Evolutionary conservation across 2,888 invertebrate species (phyloP), one percentile per base, ranked within the genome.

Genomic region (Sarcophaga carnaria): DNA sequence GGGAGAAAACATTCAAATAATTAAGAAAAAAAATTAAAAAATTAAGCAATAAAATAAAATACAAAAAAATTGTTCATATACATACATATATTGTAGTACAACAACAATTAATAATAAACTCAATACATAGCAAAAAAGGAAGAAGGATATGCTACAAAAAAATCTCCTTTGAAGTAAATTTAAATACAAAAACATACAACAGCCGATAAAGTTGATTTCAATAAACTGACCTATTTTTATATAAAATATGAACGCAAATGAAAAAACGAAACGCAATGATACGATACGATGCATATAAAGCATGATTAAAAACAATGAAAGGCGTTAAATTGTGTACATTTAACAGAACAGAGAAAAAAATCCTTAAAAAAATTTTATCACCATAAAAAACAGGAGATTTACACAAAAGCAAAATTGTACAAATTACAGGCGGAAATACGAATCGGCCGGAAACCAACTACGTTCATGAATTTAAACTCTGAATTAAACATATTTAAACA

Each of bases 371-470:
- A 17, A 2, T 47, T 12, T 17, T 66, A 66, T 59, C 17, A 20
- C 17, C 54, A 54, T 10, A 22, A 37, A 67, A 37, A 59, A 20
- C 62, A 20, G n/a, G 10, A 62, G 20, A 62, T 17, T 62, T 8
- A 62, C n/a, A 70, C 22, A 69, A 10, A 49, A 60, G 4, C 59
- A 45, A 22, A 54, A 47, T 89, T 89, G 84, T 88, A 88, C 87
- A 91, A 92, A 90, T 91, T 91, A 91, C 91, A 91, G 91, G 91
- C 90, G 91, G 91, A 91, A 91, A 91, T 91, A 90, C 89, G 89
- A 90, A 88, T 88, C 83, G 64, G 77, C 86, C 80, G 80, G 86
- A 86, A 83, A 72, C 74, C 80, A 76, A 76, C 83, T 67, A 80
- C 83, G 67, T 71, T 87, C 66, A 75, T 87, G 60, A 77, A 77